Conservation (phyloP, 2,113 vertebrate genomes). For the Elgaria multicarinata region DNA sequence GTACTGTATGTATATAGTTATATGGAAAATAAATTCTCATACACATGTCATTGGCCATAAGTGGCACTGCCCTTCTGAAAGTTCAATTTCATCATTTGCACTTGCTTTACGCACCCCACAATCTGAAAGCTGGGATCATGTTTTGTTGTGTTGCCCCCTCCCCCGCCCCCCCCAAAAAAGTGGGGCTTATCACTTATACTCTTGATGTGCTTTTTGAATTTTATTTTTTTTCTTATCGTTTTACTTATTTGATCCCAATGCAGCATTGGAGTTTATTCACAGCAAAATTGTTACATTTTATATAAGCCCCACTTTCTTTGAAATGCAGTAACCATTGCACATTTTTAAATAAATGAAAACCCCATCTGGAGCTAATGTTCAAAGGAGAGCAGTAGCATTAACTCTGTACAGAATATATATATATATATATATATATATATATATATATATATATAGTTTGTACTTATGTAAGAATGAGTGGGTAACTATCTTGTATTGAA, state of each 20-base stretch:
- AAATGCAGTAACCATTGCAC: conserved; percentile 31
- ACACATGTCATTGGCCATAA: conserved; percentile 66
- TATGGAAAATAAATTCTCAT: conserved; percentile 68
- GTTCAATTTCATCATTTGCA: conserved; percentile 52
- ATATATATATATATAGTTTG: conserved; percentile 34
- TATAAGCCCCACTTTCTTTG: conserved; percentile 19
- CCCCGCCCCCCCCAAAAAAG: conserved; percentile 10
- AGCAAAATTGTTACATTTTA: conserved; percentile 33
- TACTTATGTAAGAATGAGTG: conserved; percentile 65
- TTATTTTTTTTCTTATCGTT: conserved; percentile 26
- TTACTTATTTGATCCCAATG: conserved; percentile 19
- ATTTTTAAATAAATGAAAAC: conserved; percentile 13
- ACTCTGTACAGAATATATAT: conserved; percentile 62
- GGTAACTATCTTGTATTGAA: conserved; percentile 55
- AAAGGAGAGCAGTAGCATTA: conserved; percentile 54
- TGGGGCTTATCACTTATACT: conserved; percentile 55
- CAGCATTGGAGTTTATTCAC: conserved; percentile 22
- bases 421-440: too few relatives aligned
- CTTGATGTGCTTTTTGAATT: conserved; percentile 58
- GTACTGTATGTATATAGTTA: conserved; percentile 75
- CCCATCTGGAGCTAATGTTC: conserved; percentile 56
- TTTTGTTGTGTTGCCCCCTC: not conserved
- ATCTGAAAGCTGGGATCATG: conserved; percentile 43
- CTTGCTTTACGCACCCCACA: conserved; percentile 10
- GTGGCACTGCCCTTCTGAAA: conserved; percentile 63